Base-by-base conservation (phyloP, 2,888 invertebrate genomes). In the Timandra comae region DNA sequence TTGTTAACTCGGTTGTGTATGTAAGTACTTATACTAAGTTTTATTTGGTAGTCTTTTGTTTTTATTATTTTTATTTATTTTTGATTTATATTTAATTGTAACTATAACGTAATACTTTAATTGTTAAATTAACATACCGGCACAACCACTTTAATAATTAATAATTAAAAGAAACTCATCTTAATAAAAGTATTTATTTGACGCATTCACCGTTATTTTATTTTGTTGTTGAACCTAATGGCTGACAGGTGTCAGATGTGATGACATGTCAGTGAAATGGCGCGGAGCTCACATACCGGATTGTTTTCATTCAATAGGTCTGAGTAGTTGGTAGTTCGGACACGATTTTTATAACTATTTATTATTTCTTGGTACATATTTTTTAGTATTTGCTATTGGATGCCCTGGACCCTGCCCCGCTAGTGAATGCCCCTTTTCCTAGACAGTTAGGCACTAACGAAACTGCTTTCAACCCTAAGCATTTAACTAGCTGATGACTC, bases 11-110 rank as follows among this genome's bases (percentile, higher is more conserved):
- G 82, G 81, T 85, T 85, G 80, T 84, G 85, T 86, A 77, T 84
- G 84, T n/a, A n/a, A n/a, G n/a, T 88, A 88, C 87, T 88, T 88
- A 87, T 87, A 46, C 61, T 78, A 77, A 74, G 70, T 75, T 73
- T 46, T 55, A 54, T 56, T 41, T 39, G n/a, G n/a, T n/a, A n/a
- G 37, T 47, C 45, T 63, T 61, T 72, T 74, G 51, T 71, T 63
- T 50, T 62, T 57, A 45, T 35, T 54, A 64, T 56, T 70, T 71
- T 75, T 68, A 62, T 30, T 46, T 73, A 66, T 62, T 71, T 69
- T 56, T 63, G 58, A 82, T 70, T 43, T 19, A 41, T 81, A 77
- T 16, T 16, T 5, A 16, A 5, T 45, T 86, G 84, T 87, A 85
- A 86, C 76, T 71, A 63, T 64, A 66, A 68, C 64, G 37, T 51